Conservation (phyloP, 2,797 vertebrate genomes). For the Moxostoma hubbsi region DNA sequence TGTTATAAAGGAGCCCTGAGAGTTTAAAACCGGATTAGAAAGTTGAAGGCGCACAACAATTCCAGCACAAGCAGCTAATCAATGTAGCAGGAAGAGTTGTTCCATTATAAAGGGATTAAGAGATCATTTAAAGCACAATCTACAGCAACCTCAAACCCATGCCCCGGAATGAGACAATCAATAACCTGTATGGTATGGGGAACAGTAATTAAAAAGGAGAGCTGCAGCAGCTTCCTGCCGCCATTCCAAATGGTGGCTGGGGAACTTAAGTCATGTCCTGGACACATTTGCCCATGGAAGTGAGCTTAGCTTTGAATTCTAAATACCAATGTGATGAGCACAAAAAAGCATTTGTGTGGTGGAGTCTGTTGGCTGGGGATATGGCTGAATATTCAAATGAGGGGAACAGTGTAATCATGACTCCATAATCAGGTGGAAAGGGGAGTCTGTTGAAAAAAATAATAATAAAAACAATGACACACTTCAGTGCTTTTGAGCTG, state of each 20-base stretch:
- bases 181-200: slow-evolving; percentile 63
- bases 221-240: neutral
- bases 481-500: slow-evolving; percentile 54
- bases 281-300: slow-evolving; percentile 36
- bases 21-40: slow-evolving; percentile 46
- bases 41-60: slow-evolving; percentile 59
- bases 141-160: slow-evolving; percentile 52
- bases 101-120: slow-evolving; percentile 77
- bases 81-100: slow-evolving; percentile 66
- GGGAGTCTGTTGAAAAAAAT: slow-evolving; percentile 36
- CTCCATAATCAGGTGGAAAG: slow-evolving; percentile 63
- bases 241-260: slow-evolving; percentile 33
- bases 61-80: slow-evolving; percentile 67
- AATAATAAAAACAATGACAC: slow-evolving; percentile 53
- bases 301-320: slow-evolving; percentile 50
- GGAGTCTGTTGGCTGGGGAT: slow-evolving; percentile 55
- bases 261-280: slow-evolving; percentile 28
- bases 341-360: slow-evolving; percentile 58
- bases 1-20: slow-evolving; percentile 35
- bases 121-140: slow-evolving; percentile 71
- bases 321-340: slow-evolving; percentile 58
- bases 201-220: slow-evolving; percentile 59
- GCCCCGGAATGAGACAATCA: slow-evolving; percentile 60
- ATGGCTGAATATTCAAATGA: slow-evolving; percentile 60
- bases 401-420: slow-evolving; percentile 65